Base-by-base conservation (phyloP, 2,888 invertebrate species). In the Ceraclea dissimilis region DNA sequence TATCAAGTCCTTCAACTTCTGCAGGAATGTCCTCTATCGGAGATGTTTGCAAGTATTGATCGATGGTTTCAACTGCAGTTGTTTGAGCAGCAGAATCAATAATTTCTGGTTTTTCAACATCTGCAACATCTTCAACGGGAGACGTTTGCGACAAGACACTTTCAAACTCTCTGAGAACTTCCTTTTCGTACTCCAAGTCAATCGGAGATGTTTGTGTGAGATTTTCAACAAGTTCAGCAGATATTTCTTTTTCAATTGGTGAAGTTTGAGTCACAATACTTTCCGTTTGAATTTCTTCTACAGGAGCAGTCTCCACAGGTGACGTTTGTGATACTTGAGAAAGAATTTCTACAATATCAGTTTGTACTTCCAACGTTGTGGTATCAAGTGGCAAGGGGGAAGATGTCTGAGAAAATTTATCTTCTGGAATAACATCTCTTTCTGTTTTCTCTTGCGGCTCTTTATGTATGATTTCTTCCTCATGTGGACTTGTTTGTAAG, bases 371-470 rank as follows among this genome's bases (percentile, higher is more conserved):
- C 10, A 70, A 67, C 34, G 71, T 68, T 52, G 67, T 64, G 13
- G 65, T 64, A 63, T 67, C 65, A 1, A 67, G 59, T 63, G 67
- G 62, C 50, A 68, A 66, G 2, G 71, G 69, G 50, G 75, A 70
- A 17, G 72, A 68, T 17, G 80, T 80, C 65, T 80, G 80, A 46
- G 76, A 75, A 62, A 73, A 78, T 56, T 73, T 78, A 63, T 79
- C 78, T 63, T 71, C 74, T 2, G 73, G 71, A 56, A 63, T 62
- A 20, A 56, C 83, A 83, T 22, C 52, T 69, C 68, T 39, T 58
- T 63, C 51, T 18, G 53, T 2, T 22, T 26, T 22, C 8, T 26
- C 33, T 33, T 33, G 47, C 10, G n/a, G 11, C 16, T n/a, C 49
- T n/a, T 8, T 8, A 18, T 18, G 19, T 19, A 19, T 8, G 2